Evolutionary conservation across 2,113 vertebrate species (phyloP), one percentile per base, ranked within the genome.

Genomic region (Poeciliopsis occidentalis): DNA sequence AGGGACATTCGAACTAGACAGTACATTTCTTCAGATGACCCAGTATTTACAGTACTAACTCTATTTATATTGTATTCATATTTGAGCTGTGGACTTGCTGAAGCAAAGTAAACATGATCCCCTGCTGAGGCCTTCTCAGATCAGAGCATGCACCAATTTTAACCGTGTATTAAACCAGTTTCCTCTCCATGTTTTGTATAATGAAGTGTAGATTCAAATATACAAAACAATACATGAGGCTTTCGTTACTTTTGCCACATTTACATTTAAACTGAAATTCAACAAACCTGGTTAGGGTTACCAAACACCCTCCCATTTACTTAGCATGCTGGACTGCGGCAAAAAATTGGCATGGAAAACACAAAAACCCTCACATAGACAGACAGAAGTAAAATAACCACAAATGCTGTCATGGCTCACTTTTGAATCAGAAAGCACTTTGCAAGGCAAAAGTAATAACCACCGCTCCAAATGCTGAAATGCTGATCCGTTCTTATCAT

Each of bases 1-100:
- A 72, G 54, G 57, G 64, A 78, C 68, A 22, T 54, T 65, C 67
- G 75, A 67, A 66, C 71, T 69, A 70, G 31, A 68, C 19, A n/a
- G 64, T 3, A 47, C 71, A 37, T 24, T 29, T 66, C 30, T 8
- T 76, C 57, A 60, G 15, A 71, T 65, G 69, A 64, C 67, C 19
- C 47, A 63, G 47, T 68, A 0, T 82, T 78, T 74, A 82, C 72
- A 66, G 30, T 19, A n/a, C 62, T 39, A 27, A 29, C 54, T 54
- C 27, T 63, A 34, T 71, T 78, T 69, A 57, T 71, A 31, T 66
- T 54, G 69, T 12, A 54, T 6, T 30, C 27, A 67, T 10, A 39
- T 64, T 31, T n/a, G 70, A 73, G 27, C 29, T 34, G 7, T 65
- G 4, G 64, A 24, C 30, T 44, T 4, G 73, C 3, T 32, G 12